Evolutionary conservation across 2,113 vertebrate genomes (phyloP).

Genomic region (Ptilonorhynchus violaceus): DNA sequence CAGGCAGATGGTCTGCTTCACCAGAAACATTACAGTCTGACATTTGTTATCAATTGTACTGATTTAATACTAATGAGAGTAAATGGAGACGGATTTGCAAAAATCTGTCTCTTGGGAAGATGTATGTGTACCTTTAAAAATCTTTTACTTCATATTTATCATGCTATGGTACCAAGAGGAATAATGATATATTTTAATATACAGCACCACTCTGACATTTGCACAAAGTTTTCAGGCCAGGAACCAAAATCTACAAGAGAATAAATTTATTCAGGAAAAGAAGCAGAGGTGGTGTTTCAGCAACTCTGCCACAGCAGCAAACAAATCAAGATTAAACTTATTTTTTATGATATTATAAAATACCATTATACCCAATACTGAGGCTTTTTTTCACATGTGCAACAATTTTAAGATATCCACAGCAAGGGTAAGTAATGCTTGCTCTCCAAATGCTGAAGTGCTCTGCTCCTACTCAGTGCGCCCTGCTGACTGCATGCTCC

Average conservation of each 20-base stretch:
- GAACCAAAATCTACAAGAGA: background rate
- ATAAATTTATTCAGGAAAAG: background rate
- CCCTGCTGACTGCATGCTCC: too few species aligned
- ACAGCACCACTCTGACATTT: background rate
- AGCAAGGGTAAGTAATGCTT: background rate
- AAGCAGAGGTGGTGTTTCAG: background rate
- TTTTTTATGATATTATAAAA: background rate
- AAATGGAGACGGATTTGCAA: conserved; percentile 62
- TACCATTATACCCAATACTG: background rate
- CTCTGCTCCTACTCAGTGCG: background rate
- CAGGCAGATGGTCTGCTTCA: conserved; percentile 73
- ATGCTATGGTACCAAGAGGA: background rate
- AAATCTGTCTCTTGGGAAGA: conserved; percentile 48
- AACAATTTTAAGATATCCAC: background rate
- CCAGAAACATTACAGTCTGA: conserved; percentile 69
- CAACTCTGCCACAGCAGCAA: background rate
- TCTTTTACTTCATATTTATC: conserved; percentile 24
- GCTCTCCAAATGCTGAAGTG: background rate
- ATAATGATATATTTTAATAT: background rate
- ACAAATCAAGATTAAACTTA: background rate
- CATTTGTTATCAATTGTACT: conserved; percentile 71
- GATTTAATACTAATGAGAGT: conserved; percentile 60
- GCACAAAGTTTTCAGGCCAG: background rate
- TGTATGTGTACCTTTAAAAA: conserved; percentile 10
- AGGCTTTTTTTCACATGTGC: background rate